Evolutionary conservation across 2,797 vertebrate genomes (phyloP).

Genomic region (Pseudochromis fuscus): DNA sequence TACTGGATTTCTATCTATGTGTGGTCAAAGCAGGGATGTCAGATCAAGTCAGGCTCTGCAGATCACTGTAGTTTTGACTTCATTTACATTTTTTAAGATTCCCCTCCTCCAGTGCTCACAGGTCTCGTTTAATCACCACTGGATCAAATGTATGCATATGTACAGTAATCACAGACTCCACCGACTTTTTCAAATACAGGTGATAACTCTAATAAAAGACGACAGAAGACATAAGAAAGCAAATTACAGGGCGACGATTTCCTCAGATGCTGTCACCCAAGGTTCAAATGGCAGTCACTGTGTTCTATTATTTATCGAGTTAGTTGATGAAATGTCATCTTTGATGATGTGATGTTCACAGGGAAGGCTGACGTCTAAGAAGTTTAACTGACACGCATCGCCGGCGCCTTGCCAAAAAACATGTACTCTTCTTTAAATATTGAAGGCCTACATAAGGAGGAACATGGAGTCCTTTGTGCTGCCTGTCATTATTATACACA

Average conservation of each 20-base stretch:
- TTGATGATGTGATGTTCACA: constrained; percentile 75
- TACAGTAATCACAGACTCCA: constrained; percentile 18
- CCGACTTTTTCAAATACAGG: constrained; percentile 49
- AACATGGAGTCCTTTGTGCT: constrained; percentile 75
- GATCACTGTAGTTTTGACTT: constrained; percentile 22
- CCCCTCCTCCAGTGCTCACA: background rate
- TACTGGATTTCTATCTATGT: constrained; percentile 63
- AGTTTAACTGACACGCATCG: constrained; percentile 71
- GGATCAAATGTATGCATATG: background rate
- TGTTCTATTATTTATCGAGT: constrained; percentile 81
- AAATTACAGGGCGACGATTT: constrained; percentile 75
- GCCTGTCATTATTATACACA: constrained; percentile 72
- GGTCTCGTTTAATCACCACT: constrained; percentile 8
- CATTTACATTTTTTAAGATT: constrained; percentile 22
- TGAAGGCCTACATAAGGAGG: constrained; percentile 74
- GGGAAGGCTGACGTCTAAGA: constrained; percentile 70
- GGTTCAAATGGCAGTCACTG: constrained; percentile 73
- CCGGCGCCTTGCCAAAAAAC: constrained; percentile 67
- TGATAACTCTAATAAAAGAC: constrained; percentile 68
- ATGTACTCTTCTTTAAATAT: constrained; percentile 79
- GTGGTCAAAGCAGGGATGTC: constrained; percentile 55
- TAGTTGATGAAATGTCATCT: constrained; percentile 80
- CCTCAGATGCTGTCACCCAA: constrained; percentile 71
- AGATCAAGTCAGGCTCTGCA: constrained; percentile 44
- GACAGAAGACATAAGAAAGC: constrained; percentile 76